Conservation (phyloP, 2,113 vertebrate genomes). For the Camarhynchus parvulus region DNA sequence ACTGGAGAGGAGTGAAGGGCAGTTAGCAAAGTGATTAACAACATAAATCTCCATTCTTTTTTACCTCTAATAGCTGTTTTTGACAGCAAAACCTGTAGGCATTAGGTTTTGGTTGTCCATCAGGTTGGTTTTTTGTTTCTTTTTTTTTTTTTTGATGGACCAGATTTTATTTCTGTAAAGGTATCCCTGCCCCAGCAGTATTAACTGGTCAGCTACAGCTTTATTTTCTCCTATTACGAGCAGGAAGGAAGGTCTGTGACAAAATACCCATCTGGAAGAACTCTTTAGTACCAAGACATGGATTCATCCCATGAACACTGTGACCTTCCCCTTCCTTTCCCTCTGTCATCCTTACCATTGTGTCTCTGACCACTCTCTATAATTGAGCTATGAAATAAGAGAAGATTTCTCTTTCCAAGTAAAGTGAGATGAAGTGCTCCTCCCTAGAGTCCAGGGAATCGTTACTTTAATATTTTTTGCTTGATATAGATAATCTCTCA, state of each 20-base stretch:
- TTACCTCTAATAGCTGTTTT: neutral
- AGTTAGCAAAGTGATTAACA: neutral
- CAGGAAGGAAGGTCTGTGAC: neutral
- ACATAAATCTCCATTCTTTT: neutral
- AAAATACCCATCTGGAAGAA: neutral
- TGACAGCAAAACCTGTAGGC: neutral
- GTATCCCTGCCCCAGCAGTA: neutral
- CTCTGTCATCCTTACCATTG: neutral
- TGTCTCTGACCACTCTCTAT: neutral
- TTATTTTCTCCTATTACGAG: neutral
- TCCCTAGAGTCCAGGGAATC: neutral
- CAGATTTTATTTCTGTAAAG: neutral
- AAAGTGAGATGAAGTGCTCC: neutral
- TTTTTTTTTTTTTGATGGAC: neutral
- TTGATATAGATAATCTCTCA: neutral
- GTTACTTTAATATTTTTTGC: neutral
- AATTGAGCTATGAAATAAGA: neutral
- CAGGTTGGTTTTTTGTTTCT: neutral
- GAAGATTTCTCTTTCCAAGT: neutral
- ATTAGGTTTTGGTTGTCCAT: neutral
- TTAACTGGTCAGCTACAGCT: neutral
- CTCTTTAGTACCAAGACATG: neutral
- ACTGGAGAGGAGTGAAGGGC: neutral
- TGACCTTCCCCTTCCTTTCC: neutral
- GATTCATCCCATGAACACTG: neutral